Conservation (phyloP, 2,113 vertebrate genomes). For the Bagarius yarrelli region DNA sequence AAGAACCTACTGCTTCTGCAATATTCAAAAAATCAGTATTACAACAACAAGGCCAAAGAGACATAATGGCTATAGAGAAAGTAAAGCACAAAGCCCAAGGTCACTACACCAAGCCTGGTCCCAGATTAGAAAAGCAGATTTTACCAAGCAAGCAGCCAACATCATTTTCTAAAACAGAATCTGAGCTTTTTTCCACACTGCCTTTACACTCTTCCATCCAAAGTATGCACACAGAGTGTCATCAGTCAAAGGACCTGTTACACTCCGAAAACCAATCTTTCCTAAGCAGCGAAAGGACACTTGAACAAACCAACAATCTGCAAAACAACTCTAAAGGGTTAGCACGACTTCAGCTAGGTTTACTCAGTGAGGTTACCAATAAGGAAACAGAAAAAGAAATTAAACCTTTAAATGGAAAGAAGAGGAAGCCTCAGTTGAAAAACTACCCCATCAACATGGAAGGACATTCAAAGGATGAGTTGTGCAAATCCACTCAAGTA, state of each 20-base stretch:
- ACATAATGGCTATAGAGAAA: conserved; percentile 65
- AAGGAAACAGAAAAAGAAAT: conserved; percentile 73
- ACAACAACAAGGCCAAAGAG: conserved; percentile 79
- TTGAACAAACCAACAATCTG: conserved; percentile 54
- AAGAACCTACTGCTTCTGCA: conserved; percentile 75
- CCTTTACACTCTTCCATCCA: conserved; percentile 69
- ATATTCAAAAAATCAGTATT: conserved; percentile 78
- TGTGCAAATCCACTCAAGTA: conserved; percentile 82
- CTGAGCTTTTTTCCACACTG: conserved; percentile 57
- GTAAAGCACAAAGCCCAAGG: conserved; percentile 72
- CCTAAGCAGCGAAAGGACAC: conserved; percentile 60
- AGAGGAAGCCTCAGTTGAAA: conserved; percentile 79
- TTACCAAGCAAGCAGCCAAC: conserved; percentile 71
- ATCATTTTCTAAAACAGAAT: conserved; percentile 65
- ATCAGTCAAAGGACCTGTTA: conserved; percentile 42
- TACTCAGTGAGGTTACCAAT: conserved; percentile 66
- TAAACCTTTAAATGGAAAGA: conserved; percentile 76
- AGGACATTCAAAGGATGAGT: conserved; percentile 71
- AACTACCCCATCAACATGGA: conserved; percentile 77
- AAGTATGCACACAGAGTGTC: conserved; percentile 63
- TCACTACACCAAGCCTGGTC: conserved; percentile 72
- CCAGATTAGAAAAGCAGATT: conserved; percentile 74
- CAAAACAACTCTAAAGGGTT: conserved; percentile 61
- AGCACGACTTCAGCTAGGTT: conserved; percentile 27
- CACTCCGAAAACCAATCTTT: conserved; percentile 65